phyloP scores from a whole-genome alignment of 2,113 vertebrate species.

The Hydropotes inermis region DNA sequence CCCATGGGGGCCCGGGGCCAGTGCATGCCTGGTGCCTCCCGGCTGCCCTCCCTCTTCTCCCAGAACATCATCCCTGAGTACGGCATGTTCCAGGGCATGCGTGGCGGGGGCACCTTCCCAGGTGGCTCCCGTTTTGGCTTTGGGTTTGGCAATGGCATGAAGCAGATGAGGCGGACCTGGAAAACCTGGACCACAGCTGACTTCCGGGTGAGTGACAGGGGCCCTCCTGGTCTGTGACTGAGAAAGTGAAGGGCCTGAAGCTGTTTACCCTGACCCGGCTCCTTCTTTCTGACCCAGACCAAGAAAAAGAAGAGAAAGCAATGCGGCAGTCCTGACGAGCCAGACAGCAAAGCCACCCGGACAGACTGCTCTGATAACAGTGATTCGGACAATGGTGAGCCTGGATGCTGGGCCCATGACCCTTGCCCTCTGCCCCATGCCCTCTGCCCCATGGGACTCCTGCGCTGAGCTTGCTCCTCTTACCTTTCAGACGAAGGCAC shows the following conservation, averaged over 20 bases:
- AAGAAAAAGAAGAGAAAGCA: constrained; percentile 81
- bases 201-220: constrained; percentile 83
- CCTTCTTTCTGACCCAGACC: constrained; percentile 55
- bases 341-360: constrained; percentile 78
- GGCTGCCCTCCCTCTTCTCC: constrained; percentile 94
- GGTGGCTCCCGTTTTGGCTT: constrained; percentile 88
- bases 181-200: constrained; percentile 81
- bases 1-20: constrained; percentile 83
- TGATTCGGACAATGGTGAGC: constrained; percentile 81
- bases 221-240: constrained; percentile 50
- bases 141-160: constrained; percentile 84
- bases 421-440: accelerated
- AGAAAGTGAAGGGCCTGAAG: not conserved
- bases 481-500: constrained; percentile 80
- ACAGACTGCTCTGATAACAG: constrained; percentile 81
- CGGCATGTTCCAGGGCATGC: constrained; percentile 86
- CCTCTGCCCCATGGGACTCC: accelerated
- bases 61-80: constrained; percentile 88
- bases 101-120: constrained; percentile 83
- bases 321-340: constrained; percentile 76
- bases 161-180: constrained; percentile 90
- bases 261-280: not conserved
- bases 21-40: constrained; percentile 85
- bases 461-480: not conserved
- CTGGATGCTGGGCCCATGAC: accelerated